Evolutionary conservation across 2,113 vertebrate species (phyloP).

Genomic region (Phalacrocorax pelagicus): DNA sequence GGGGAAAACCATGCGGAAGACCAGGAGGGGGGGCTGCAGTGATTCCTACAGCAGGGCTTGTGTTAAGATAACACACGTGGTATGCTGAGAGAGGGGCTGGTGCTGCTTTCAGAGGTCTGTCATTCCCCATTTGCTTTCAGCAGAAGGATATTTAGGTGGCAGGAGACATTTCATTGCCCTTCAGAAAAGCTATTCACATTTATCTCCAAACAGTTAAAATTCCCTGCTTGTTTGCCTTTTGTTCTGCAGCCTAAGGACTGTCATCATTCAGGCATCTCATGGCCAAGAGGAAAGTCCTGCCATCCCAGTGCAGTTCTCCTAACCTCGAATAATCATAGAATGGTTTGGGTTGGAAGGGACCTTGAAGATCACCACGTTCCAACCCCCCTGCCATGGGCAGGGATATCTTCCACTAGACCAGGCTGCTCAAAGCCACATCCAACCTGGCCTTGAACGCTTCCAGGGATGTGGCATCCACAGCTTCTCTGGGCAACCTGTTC

Average conservation of each 20-base stretch:
- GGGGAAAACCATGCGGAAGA: background rate
- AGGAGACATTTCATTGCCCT: background rate
- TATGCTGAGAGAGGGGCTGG: background rate
- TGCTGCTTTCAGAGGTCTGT: background rate
- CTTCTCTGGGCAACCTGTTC: too few relatives aligned
- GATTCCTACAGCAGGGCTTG: background rate
- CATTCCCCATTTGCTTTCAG: background rate
- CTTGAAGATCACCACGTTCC: too few relatives aligned
- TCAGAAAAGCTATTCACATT: background rate
- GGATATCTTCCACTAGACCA: too few relatives aligned
- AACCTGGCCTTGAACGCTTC: too few relatives aligned
- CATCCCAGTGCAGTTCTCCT: background rate
- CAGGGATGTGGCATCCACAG: too few relatives aligned
- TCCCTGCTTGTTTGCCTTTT: background rate
- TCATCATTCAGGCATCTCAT: background rate
- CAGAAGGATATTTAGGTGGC: background rate
- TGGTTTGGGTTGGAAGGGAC: too few relatives aligned
- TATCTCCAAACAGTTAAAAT: background rate
- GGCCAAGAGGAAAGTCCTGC: background rate
- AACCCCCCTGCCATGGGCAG: too few relatives aligned
- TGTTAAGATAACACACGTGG: accelerated
- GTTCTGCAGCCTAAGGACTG: background rate
- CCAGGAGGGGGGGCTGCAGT: background rate
- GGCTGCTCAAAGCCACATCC: too few relatives aligned
- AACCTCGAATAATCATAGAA: background rate